Evolutionary conservation across 2,888 invertebrate species (phyloP).

Genomic region (Nomada flava): DNA sequence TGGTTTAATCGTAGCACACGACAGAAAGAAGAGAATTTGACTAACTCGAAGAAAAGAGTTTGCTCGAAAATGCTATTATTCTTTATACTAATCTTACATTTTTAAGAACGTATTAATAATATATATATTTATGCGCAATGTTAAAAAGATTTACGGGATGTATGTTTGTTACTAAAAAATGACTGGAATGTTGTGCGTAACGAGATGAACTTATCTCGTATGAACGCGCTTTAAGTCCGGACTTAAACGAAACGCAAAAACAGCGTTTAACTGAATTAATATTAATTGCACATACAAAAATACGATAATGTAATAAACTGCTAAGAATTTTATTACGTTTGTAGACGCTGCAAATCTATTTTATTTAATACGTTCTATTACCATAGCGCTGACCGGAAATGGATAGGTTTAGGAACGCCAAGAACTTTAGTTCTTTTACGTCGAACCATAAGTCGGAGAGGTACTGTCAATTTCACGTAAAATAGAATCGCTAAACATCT

Average conservation of each 20-base stretch:
- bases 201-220: no score
- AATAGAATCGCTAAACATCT: conserved; percentile 77
- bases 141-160: no score
- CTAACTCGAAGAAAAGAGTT: no score
- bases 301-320: neutral
- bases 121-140: no score
- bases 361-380: neutral
- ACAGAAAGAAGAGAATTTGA: no score
- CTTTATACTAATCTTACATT: no score
- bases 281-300: neutral
- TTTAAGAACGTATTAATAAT: no score
- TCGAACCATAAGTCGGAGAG: conserved; percentile 73
- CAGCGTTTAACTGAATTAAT: neutral
- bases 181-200: neutral
- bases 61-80: no score
- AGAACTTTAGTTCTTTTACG: conserved; percentile 52
- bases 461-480: conserved; percentile 69
- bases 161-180: no score
- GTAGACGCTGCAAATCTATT: neutral
- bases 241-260: neutral
- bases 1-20: no score
- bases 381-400: neutral
- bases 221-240: neutral
- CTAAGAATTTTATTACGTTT: neutral
- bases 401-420: conserved; percentile 70